Conservation (phyloP, 1,140 invertebrate species). For the Euglossa dilemma region DNA sequence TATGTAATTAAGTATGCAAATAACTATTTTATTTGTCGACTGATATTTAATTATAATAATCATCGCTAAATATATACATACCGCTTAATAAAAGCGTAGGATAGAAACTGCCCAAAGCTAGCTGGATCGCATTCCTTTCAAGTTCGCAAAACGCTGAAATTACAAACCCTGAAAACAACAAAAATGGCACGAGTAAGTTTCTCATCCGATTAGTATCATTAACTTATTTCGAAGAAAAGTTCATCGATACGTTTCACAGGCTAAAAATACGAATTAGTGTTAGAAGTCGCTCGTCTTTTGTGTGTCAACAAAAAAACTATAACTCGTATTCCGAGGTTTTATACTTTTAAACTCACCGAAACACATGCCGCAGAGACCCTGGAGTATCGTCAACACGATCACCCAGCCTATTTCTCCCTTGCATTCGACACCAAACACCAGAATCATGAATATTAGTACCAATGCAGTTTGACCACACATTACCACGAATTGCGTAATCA, state of each 20-base stretch:
- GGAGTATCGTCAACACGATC: constrained; percentile 91
- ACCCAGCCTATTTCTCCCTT: constrained; percentile 93
- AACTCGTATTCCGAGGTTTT: no score
- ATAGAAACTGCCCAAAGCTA: constrained; percentile 97
- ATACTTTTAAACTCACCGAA: constrained; percentile 85
- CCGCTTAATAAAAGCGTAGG: constrained; percentile 94
- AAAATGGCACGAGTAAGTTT: background rate
- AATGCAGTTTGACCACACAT: constrained; percentile 95
- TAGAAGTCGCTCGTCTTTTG: background rate
- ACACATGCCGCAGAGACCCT: constrained; percentile 96
- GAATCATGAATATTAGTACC: constrained; percentile 94
- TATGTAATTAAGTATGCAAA: constrained; percentile 12
- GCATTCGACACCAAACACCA: constrained; percentile 93
- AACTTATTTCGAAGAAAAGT: background rate
- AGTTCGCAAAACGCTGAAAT: constrained; percentile 96
- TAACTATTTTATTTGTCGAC: constrained; percentile 17
- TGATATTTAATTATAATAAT: constrained; percentile 14
- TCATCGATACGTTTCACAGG: background rate
- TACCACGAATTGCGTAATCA: constrained; percentile 95
- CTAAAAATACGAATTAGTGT: background rate
- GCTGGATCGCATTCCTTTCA: constrained; percentile 96
- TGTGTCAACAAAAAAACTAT: no score
- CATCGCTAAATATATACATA: constrained; percentile 68
- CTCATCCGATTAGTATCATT: background rate
- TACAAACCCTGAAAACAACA: constrained; percentile 86